phyloP scores from a whole-genome alignment of 2,888 invertebrate species.

The Macrostomum cliftonense region DNA sequence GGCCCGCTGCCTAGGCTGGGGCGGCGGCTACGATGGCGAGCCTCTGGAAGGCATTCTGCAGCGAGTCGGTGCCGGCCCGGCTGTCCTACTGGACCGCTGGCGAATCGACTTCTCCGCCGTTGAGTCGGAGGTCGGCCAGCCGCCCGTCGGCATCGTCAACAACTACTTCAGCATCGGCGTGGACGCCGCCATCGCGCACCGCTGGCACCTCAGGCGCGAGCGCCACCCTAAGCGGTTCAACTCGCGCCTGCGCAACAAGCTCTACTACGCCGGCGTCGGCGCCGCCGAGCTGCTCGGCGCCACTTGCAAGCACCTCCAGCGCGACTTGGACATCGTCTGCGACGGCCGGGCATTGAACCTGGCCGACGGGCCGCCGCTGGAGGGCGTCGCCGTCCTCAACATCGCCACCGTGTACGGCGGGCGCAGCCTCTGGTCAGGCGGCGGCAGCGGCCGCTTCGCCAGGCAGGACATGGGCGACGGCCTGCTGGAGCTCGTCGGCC shows the following conservation, averaged over 20 bases:
- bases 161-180: slow-evolving; percentile 93
- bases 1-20: slow-evolving; percentile 82
- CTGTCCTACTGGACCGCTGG: slow-evolving; percentile 84
- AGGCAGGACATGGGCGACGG: slow-evolving; percentile 45
- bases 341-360: slow-evolving; percentile 75
- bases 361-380: slow-evolving; percentile 70
- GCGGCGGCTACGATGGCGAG: slow-evolving; percentile 75
- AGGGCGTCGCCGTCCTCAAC: slow-evolving; percentile 82
- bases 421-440: slow-evolving; percentile 61
- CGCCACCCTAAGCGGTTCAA: slow-evolving; percentile 94
- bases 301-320: slow-evolving; percentile 88
- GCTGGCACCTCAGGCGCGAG: slow-evolving; percentile 71
- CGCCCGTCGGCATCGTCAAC: slow-evolving; percentile 88
- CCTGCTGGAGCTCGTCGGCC: slow-evolving; percentile 80
- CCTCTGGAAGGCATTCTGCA: slow-evolving; percentile 67
- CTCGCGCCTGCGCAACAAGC: slow-evolving; percentile 82
- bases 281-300: slow-evolving; percentile 59
- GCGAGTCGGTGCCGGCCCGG: slow-evolving; percentile 62
- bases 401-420: slow-evolving; percentile 94
- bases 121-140: slow-evolving; percentile 41
- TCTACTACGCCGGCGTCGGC: slow-evolving; percentile 98
- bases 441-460: background rate
- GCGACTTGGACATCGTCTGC: slow-evolving; percentile 85
- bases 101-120: slow-evolving; percentile 57
- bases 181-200: slow-evolving; percentile 10